phyloP scores from a whole-genome alignment of 2,113 vertebrate species.

The Tragelaphus buxtoni region DNA sequence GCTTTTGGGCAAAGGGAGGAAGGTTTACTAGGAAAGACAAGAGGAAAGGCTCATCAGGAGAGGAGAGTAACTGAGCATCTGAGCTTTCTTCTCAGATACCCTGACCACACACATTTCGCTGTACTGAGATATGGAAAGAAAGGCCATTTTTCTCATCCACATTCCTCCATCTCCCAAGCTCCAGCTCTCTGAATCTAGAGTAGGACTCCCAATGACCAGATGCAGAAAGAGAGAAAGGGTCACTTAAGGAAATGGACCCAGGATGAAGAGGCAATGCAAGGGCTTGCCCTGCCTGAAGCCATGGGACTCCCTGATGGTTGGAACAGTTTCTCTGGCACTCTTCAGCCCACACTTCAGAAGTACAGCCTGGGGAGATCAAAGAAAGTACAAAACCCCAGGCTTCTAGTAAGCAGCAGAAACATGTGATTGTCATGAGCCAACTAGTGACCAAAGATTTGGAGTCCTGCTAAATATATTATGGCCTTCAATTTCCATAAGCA shows the following conservation, averaged over 20 bases:
- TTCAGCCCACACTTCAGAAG: neutral
- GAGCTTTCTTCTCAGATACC: neutral
- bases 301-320: neutral
- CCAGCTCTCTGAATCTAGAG: neutral
- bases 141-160: neutral
- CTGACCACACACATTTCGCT: neutral
- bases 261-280: neutral
- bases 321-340: neutral
- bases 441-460: neutral
- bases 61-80: neutral
- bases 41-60: neutral
- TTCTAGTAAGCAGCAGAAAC: neutral
- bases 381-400: neutral
- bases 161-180: neutral
- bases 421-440: neutral
- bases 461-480: neutral
- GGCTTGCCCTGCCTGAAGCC: neutral
- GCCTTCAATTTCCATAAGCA: neutral
- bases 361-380: neutral
- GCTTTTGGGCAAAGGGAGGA: neutral
- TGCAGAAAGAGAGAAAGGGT: neutral
- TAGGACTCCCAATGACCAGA: neutral
- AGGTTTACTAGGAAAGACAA: neutral
- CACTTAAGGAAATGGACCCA: neutral
- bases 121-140: neutral